These are phyloP conservation scores for Megaceryle maxima DNA, from an alignment of 2,113 vertebrate species.

Conservation along the genomic window DNA sequence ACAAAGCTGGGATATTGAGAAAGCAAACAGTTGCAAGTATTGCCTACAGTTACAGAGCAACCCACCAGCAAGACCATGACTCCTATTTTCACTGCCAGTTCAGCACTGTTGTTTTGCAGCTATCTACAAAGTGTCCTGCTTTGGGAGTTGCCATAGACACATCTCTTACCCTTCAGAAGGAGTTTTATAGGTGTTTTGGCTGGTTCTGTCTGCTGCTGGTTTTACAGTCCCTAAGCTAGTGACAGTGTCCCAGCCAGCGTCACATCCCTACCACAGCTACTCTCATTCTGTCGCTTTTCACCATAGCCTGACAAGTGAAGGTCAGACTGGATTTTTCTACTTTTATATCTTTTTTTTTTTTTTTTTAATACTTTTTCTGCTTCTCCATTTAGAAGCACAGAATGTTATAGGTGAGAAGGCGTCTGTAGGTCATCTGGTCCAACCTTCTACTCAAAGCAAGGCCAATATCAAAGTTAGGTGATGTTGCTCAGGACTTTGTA, in stretches of 20 bases:
- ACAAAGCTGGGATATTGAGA: neutral
- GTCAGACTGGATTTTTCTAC: neutral
- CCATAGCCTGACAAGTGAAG: neutral
- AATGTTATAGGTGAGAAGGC: neutral
- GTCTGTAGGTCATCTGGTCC: neutral
- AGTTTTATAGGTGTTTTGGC: neutral
- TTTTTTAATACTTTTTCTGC: neutral
- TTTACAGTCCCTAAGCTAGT: neutral
- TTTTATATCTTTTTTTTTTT: neutral
- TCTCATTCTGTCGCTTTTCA: neutral
- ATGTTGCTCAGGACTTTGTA: neutral
- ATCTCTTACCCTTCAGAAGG: neutral
- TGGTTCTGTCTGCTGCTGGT: neutral
- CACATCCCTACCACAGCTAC: neutral
- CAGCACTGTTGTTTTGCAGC: neutral
- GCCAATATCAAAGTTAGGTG: neutral
- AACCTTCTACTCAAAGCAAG: neutral
- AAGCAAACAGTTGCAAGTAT: neutral
- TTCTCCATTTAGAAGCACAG: neutral
- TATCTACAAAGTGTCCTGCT: neutral
- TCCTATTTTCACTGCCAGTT: neutral
- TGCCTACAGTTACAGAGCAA: neutral
- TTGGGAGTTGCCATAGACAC: neutral
- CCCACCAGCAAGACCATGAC: neutral
- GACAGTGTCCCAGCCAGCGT: neutral